These are phyloP conservation scores for Bembecia ichneumoniformis DNA, from an alignment of 2,888 invertebrate genomes.

Conservation along the genomic window DNA sequence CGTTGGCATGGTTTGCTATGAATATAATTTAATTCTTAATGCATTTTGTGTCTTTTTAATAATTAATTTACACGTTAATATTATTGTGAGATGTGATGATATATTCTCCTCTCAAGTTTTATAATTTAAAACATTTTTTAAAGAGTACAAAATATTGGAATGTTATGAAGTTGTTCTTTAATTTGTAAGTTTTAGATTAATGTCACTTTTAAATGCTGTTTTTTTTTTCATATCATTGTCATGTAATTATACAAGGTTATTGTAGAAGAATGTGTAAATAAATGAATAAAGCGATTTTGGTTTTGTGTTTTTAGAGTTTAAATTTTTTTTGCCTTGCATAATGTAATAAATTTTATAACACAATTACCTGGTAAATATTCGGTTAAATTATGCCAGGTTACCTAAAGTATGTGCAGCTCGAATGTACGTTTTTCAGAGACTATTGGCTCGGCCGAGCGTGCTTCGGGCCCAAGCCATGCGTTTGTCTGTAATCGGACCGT, in stretches of 20 bases:
- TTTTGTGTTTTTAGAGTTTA: slow-evolving; percentile 34
- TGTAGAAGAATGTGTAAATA: slow-evolving; percentile 66
- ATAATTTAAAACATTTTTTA: slow-evolving; percentile 69
- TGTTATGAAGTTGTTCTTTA: slow-evolving; percentile 69
- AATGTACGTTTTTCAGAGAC: too few species aligned
- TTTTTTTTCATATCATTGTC: slow-evolving; percentile 35
- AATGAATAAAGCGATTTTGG: slow-evolving; percentile 72
- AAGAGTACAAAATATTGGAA: slow-evolving; percentile 72
- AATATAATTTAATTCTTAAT: slow-evolving; percentile 61
- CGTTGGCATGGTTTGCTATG: slow-evolving; percentile 54
- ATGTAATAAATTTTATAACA: too few species aligned
- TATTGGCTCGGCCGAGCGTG: too few species aligned
- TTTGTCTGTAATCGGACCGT: too few species aligned
- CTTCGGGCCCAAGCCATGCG: too few species aligned
- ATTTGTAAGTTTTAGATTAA: slow-evolving; percentile 66
- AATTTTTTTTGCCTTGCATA: slow-evolving; percentile 1
- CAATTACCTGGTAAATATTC: too few species aligned
- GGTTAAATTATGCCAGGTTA: background rate
- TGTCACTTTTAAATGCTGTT: slow-evolving; percentile 59
- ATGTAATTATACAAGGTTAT: slow-evolving; percentile 59
- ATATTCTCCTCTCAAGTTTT: slow-evolving; percentile 58
- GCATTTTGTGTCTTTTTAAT: slow-evolving; percentile 69
- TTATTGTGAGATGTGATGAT: slow-evolving; percentile 48
- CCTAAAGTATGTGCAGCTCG: background rate
- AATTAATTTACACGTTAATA: slow-evolving; percentile 64